A percentile compares a stretch with the other conserved stretches of the same genome.
These are phyloP conservation scores for Muschampia plurimacula DNA, from an alignment of 2,888 invertebrate species.

Conservation along the genomic window DNA sequence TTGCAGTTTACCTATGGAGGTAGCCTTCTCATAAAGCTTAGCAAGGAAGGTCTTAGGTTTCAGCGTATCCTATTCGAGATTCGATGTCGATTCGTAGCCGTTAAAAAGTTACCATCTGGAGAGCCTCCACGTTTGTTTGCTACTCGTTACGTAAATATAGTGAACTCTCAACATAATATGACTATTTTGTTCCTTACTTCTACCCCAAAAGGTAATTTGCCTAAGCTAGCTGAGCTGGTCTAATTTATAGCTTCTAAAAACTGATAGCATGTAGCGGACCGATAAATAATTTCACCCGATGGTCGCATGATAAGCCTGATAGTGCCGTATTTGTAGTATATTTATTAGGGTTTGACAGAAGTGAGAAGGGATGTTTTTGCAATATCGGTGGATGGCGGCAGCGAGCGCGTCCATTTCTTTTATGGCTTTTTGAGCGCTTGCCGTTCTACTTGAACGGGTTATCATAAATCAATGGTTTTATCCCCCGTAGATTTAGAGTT, in stretches of 20 bases:
- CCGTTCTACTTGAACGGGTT: constrained; percentile 50
- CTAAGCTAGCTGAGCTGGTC: neutral
- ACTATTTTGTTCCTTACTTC: neutral
- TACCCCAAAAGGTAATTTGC: constrained; percentile 1
- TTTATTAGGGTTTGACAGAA: constrained; percentile 60
- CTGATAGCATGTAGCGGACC: constrained; percentile 23
- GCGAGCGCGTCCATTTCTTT: constrained; percentile 51
- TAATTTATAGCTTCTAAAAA: constrained; percentile 23
- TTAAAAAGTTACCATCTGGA: too few species aligned
- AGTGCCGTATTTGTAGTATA: constrained; percentile 40
- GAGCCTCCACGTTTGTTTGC: too few species aligned
- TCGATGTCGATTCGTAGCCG: too few species aligned
- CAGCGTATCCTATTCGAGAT: too few species aligned
- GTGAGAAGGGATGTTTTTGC: constrained; percentile 57
- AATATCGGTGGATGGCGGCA: constrained; percentile 52
- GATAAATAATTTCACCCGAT: constrained; percentile 32
- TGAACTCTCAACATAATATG: neutral
- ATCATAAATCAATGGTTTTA: constrained; percentile 47
- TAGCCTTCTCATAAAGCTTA: too few species aligned
- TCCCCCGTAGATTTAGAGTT: constrained; percentile 28
- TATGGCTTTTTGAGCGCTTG: constrained; percentile 57
- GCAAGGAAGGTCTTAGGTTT: too few species aligned
- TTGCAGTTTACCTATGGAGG: too few species aligned
- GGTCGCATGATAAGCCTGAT: constrained; percentile 31
- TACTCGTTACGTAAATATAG: too few species aligned